Evolutionary conservation across 1,140 invertebrate genomes (phyloP).

Genomic region (Lineus longissimus): DNA sequence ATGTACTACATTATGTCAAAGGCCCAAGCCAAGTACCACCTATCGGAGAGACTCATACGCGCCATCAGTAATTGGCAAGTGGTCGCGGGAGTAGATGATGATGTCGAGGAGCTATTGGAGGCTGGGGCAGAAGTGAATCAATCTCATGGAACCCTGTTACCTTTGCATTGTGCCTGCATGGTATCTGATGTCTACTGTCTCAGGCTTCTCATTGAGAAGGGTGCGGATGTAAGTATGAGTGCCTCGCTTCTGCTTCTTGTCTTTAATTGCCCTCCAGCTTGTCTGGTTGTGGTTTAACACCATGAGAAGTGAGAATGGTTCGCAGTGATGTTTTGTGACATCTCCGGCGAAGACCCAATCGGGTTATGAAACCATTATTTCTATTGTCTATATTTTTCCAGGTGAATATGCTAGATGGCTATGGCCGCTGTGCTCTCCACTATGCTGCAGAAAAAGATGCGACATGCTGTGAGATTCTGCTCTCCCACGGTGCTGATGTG

Average conservation of each 20-base stretch:
- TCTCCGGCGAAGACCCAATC: too few species aligned
- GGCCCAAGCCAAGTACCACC: slow-evolving; percentile 39
- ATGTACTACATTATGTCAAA: slow-evolving; percentile 54
- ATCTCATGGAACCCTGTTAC: slow-evolving; percentile 47
- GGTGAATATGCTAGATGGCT: slow-evolving; percentile 47
- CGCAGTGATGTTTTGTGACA: too few species aligned
- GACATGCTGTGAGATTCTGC: slow-evolving; percentile 32
- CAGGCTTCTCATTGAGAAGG: slow-evolving; percentile 37
- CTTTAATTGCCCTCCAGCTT: neutral
- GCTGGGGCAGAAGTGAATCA: slow-evolving; percentile 49
- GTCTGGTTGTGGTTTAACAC: slow-evolving; percentile 5
- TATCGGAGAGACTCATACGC: slow-evolving; percentile 48
- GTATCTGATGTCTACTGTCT: slow-evolving; percentile 38
- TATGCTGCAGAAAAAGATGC: slow-evolving; percentile 46
- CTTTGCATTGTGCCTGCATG: slow-evolving; percentile 53
- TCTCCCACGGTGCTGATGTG: slow-evolving; percentile 38
- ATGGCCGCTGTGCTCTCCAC: slow-evolving; percentile 43
- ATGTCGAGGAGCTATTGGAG: slow-evolving; percentile 41
- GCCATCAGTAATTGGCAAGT: slow-evolving; percentile 44
- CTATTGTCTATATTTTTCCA: too few species aligned
- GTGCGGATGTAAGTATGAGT: slow-evolving; percentile 37
- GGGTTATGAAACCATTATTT: too few species aligned
- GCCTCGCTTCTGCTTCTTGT: neutral
- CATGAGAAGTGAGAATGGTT: neutral
- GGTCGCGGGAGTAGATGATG: slow-evolving; percentile 22